These are phyloP conservation scores for Bombus pascuorum DNA, from an alignment of 1,140 invertebrate species.

Conservation along the genomic window DNA sequence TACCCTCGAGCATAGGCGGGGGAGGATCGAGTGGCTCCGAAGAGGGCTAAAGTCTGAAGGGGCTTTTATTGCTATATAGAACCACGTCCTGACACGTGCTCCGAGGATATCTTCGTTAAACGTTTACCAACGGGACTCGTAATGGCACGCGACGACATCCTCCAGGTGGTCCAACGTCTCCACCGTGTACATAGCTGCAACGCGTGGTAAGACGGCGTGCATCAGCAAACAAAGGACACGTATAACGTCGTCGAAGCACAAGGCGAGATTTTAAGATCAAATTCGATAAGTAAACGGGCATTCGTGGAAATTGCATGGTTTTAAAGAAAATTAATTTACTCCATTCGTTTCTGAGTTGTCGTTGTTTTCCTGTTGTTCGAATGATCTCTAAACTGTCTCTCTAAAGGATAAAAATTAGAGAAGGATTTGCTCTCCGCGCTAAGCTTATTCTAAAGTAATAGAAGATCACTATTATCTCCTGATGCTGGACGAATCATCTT, in stretches of 20 bases:
- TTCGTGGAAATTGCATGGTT: no score
- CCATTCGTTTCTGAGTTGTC: no score
- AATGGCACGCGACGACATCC: constrained; percentile 70
- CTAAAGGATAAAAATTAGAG: no score
- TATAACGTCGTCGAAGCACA: no score
- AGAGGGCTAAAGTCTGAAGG: constrained; percentile 48
- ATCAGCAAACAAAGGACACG: background rate
- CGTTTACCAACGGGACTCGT: constrained; percentile 66
- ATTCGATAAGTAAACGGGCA: background rate
- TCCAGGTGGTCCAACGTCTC: constrained; percentile 59
- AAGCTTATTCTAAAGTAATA: no score
- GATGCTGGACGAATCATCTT: no score
- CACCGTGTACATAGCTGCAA: constrained; percentile 47
- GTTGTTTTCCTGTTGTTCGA: no score
- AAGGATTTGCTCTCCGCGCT: no score
- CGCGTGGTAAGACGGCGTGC: background rate
- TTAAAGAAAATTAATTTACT: background rate
- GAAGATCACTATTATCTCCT: no score
- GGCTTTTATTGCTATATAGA: constrained; percentile 59
- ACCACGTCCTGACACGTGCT: constrained; percentile 61
- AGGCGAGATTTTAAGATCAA: background rate
- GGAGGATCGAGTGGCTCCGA: constrained; percentile 55
- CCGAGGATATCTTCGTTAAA: constrained; percentile 67
- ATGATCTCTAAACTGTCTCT: no score
- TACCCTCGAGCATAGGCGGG: constrained; percentile 40